Evolutionary conservation across 2,797 vertebrate genomes (phyloP), one percentile per base, ranked within the genome.

Genomic region (Hapalemur alaotrensis): DNA sequence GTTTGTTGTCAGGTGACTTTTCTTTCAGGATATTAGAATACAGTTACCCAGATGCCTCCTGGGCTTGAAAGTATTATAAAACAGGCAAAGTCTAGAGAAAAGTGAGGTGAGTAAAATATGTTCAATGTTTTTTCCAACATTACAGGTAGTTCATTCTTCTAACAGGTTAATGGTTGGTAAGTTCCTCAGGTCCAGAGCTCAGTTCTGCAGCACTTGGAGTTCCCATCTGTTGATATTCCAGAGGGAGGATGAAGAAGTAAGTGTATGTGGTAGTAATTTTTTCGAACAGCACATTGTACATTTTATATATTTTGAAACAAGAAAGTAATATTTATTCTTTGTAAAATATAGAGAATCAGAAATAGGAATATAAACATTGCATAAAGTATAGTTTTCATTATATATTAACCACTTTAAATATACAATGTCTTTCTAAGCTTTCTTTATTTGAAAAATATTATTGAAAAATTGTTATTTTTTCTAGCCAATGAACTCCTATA

Each of bases 311-410:
- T 54, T 78, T 90, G 78, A 86, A 76, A 76, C 5, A 72, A 82
- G 17, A 82, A 93, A 95, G 14, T n/a, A 91, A 48, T 28, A 46
- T 5, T 46, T 93, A n/a, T 35, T 83, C 23, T 95, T 95, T 85
- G 35, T 54, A 90, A 88, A 95, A 88, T 87, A 75, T 5, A 92
- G 15, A 69, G 35, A 91, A 85, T 63, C 25, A 88, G 43, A 95
- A 93, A 75, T 70, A 50, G 50, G 28, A 93, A 78, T 70, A 92
- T 83, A 69, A 95, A 94, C 70, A 54, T 76, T 67, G 25, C 28
- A 76, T 41, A 28, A 69, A 48, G 3, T 72, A 63, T 83, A 43
- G 1, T 3, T 86, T 61, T 14, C 3, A 41, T 61, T 83, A 22
- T 52, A 88, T 76, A 65, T 52, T 75, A 78, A 15, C 28, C 14